These are phyloP conservation scores for Apteryx mantelli DNA, from an alignment of 2,113 vertebrate genomes.

Conservation along the genomic window DNA sequence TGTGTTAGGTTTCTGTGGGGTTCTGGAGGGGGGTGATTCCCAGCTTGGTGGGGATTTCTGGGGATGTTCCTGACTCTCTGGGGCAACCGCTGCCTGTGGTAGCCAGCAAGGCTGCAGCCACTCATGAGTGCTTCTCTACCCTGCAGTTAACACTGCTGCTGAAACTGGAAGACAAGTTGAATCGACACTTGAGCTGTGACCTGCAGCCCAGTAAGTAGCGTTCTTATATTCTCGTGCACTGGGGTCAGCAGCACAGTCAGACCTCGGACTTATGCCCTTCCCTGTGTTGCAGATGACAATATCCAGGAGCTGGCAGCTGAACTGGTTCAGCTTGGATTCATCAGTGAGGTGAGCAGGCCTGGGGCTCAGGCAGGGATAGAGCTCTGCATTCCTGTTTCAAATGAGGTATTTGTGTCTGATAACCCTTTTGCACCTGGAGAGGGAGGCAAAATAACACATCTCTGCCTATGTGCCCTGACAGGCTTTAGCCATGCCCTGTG, in stretches of 20 bases:
- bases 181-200: constrained; percentile 98
- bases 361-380: fast-evolving
- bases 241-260: fast-evolving
- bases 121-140: background rate
- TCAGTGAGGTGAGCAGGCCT: constrained; percentile 88
- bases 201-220: constrained; percentile 93
- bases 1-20: background rate
- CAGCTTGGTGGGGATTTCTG: background rate
- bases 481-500: background rate
- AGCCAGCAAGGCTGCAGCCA: no score
- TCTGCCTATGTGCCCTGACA: background rate
- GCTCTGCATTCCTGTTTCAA: background rate
- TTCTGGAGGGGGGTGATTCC: background rate
- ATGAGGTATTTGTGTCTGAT: fast-evolving
- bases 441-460: background rate
- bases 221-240: fast-evolving
- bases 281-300: constrained; percentile 86
- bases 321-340: constrained; percentile 96
- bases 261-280: background rate
- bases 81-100: background rate
- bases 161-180: constrained; percentile 98
- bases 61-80: background rate
- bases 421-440: fast-evolving
- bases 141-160: constrained; percentile 92
- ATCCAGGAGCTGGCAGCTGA: constrained; percentile 95